Conservation (phyloP, 2,113 vertebrate genomes). For the Cyanistes caeruleus region DNA sequence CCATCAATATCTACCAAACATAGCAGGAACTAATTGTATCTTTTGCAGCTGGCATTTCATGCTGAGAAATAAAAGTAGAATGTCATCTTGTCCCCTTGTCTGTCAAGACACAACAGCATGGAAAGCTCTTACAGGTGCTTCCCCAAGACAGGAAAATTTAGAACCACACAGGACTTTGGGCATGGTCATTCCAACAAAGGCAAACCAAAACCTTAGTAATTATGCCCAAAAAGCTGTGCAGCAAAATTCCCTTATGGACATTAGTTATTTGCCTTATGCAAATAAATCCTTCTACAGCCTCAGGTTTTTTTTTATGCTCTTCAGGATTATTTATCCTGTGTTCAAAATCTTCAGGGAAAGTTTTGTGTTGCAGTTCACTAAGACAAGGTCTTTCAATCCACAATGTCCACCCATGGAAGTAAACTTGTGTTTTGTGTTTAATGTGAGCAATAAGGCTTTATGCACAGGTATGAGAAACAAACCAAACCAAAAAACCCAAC, state of each 20-base stretch:
- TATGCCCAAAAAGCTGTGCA: neutral
- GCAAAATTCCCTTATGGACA: neutral
- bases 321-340: neutral
- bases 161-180: neutral
- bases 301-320: neutral
- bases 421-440: neutral
- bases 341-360: neutral
- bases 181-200: neutral
- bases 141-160: neutral
- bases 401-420: neutral
- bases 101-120: accelerated
- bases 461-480: neutral
- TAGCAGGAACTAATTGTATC: neutral
- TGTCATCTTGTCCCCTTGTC: neutral
- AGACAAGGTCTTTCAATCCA: neutral
- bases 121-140: neutral
- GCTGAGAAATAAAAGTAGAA: neutral
- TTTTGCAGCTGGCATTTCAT: neutral
- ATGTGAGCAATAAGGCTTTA: neutral
- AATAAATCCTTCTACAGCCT: neutral
- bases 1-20: neutral
- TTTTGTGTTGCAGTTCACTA: neutral
- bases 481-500: neutral
- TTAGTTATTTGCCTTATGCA: neutral
- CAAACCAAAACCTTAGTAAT: neutral